Conservation (phyloP, 2,113 vertebrate species). For the Catharus minimus region DNA sequence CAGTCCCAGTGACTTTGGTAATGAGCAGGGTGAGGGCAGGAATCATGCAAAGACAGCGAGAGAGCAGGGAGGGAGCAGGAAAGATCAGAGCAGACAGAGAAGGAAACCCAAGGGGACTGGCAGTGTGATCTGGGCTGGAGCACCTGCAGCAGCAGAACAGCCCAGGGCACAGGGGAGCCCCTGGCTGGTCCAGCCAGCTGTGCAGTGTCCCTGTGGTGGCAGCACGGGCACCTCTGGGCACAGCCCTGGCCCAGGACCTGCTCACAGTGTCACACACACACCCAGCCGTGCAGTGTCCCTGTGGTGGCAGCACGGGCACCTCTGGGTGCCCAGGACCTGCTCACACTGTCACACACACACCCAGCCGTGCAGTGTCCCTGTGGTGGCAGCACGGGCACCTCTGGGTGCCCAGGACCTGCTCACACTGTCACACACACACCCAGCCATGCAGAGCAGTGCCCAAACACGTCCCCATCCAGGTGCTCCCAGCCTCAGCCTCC, state of each 20-base stretch:
- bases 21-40: constrained; percentile 65
- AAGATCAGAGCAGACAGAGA: background rate
- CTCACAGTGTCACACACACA: rapidly evolving
- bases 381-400: rapidly evolving
- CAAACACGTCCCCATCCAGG: rapidly evolving
- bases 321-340: background rate
- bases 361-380: rapidly evolving
- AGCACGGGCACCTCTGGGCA: rapidly evolving
- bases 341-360: too few species aligned
- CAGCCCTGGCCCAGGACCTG: background rate
- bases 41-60: background rate
- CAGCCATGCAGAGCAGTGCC: background rate
- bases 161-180: background rate
- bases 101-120: background rate
- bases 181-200: rapidly evolving
- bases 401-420: background rate
- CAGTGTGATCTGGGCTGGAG: background rate
- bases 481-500: background rate
- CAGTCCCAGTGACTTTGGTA: background rate
- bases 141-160: background rate
- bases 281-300: background rate
- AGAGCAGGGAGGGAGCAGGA: background rate
- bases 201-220: rapidly evolving
- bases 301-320: rapidly evolving
- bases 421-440: rapidly evolving